Evolutionary conservation across 2,797 vertebrate genomes (phyloP).

Genomic region (Phrynocephalus guinanensis): DNA sequence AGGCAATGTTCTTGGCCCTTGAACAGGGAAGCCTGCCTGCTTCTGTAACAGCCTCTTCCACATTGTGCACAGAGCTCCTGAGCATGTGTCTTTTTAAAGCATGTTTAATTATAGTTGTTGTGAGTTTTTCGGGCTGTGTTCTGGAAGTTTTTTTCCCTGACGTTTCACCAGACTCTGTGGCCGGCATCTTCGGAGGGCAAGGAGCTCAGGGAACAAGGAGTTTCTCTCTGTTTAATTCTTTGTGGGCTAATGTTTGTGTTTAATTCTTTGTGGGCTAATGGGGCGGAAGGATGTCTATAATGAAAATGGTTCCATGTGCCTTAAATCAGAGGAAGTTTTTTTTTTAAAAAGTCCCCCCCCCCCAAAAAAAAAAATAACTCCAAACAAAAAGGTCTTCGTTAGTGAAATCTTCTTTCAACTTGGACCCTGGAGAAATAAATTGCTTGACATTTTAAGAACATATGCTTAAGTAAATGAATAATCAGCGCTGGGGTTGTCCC

Average conservation of each 20-base stretch:
- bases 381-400: conserved; percentile 27
- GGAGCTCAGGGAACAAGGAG: too few species aligned
- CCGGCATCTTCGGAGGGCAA: too few species aligned
- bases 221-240: too few species aligned
- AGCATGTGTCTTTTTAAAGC: too few species aligned
- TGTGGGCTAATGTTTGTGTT: background rate
- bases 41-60: background rate
- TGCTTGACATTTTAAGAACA: conserved; percentile 41
- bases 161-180: too few species aligned
- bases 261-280: background rate
- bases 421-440: conserved; percentile 44
- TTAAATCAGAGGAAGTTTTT: background rate
- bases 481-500: background rate
- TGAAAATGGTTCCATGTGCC: background rate
- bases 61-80: too few species aligned
- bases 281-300: background rate
- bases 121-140: too few species aligned
- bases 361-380: background rate
- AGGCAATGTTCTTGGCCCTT: background rate
- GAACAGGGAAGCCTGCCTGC: too few species aligned
- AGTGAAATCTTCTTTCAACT: conserved; percentile 45
- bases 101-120: too few species aligned
- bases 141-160: too few species aligned
- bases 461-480: conserved; percentile 46
- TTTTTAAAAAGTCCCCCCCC: background rate